Conservation (phyloP, 2,888 invertebrate species). For the Pachliopta kotzebuea region DNA sequence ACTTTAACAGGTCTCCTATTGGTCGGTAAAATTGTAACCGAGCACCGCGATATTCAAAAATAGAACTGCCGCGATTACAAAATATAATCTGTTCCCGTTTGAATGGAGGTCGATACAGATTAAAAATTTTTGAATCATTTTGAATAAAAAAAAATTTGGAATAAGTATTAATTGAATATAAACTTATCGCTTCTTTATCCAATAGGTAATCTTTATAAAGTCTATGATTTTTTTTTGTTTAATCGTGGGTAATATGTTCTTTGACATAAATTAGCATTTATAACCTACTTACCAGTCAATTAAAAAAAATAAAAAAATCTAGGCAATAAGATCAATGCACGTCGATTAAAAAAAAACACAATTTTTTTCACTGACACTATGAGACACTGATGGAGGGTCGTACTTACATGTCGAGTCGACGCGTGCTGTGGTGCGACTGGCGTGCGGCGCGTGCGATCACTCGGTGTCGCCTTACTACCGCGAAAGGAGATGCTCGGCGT, state of each 20-base stretch:
- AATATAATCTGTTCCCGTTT: slow-evolving; percentile 40
- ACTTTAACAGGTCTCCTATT: slow-evolving; percentile 56
- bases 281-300: slow-evolving; percentile 57
- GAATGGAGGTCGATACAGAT: slow-evolving; percentile 29
- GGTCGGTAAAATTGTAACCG: slow-evolving; percentile 65
- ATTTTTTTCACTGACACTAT: slow-evolving; percentile 61
- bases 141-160: too few species aligned
- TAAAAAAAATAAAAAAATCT: slow-evolving; percentile 21
- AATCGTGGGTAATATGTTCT: neutral
- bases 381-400: slow-evolving; percentile 55
- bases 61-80: slow-evolving; percentile 62
- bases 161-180: too few species aligned
- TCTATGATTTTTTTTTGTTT: neutral
- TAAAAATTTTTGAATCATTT: slow-evolving; percentile 5
- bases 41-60: slow-evolving; percentile 80
- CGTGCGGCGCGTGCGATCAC: slow-evolving; percentile 55
- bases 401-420: slow-evolving; percentile 81
- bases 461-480: slow-evolving; percentile 77
- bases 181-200: neutral
- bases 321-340: slow-evolving; percentile 56
- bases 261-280: slow-evolving; percentile 26
- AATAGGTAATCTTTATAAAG: neutral
- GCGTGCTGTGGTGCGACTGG: slow-evolving; percentile 80
- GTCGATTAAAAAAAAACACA: slow-evolving; percentile 51
- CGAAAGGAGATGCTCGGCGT: slow-evolving; percentile 69